These are phyloP conservation scores for Brachyalestes nurse DNA, from an alignment of 2,797 vertebrate species.

Conservation along the genomic window DNA sequence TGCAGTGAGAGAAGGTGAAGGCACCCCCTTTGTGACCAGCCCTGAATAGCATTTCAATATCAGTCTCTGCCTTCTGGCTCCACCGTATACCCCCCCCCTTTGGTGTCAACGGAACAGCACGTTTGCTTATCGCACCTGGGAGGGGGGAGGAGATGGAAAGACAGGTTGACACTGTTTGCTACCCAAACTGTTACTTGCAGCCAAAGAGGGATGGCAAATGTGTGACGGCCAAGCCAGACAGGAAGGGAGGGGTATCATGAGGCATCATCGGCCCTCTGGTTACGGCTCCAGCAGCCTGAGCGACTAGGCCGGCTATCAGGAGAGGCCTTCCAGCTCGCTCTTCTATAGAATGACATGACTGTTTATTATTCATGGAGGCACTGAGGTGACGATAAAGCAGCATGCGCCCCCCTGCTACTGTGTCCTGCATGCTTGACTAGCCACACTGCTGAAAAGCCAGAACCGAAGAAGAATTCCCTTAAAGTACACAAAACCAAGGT, in stretches of 20 bases:
- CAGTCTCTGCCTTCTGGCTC: conserved; percentile 53
- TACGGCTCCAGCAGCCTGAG: conserved; percentile 37
- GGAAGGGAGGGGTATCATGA: conserved; percentile 48
- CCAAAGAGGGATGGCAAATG: conserved; percentile 46
- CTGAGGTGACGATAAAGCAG: conserved; percentile 51
- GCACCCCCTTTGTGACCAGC: conserved; percentile 39
- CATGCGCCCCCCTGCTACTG: conserved; percentile 32
- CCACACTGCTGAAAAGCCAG: conserved; percentile 42
- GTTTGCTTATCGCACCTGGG: conserved; percentile 50
- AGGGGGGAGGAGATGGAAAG: conserved; percentile 52
- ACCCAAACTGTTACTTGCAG: conserved; percentile 54
- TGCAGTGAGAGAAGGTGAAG: conserved; percentile 24
- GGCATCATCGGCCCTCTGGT: conserved; percentile 34
- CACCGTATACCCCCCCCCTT: conserved; percentile 37
- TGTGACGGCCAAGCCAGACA: conserved; percentile 37
- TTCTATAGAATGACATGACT: conserved; percentile 54
- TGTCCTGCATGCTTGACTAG: conserved; percentile 48
- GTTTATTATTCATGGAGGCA: conserved; percentile 60
- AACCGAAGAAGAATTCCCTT: conserved; percentile 19
- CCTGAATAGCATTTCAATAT: conserved; percentile 58
- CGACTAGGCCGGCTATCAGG: conserved; percentile 39
- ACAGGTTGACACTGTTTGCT: conserved; percentile 57
- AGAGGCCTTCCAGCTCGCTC: conserved; percentile 41
- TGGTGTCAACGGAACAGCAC: conserved; percentile 53
- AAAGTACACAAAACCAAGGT: conserved; percentile 2